Conservation (phyloP, 2,797 vertebrate species). For the Lithobates sylvaticus region DNA sequence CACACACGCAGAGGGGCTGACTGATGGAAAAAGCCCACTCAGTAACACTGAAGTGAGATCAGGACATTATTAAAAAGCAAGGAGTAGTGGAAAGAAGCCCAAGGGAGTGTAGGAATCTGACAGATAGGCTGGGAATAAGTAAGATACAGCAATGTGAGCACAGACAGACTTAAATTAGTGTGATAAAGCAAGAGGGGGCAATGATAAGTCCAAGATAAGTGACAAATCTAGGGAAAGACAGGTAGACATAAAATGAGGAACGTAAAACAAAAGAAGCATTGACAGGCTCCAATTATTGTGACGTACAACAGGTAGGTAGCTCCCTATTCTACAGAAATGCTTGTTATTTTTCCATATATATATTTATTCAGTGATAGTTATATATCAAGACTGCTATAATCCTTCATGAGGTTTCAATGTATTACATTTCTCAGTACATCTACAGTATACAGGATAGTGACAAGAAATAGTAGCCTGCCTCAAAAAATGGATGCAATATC, state of each 20-base stretch:
- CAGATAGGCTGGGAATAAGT: conserved; percentile 19
- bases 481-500: too few species aligned
- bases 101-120: conserved; percentile 37
- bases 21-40: conserved; percentile 57
- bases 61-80: conserved; percentile 57
- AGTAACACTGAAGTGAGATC: conserved; percentile 52
- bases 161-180: conserved; percentile 40
- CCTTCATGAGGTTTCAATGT: background rate
- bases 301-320: background rate
- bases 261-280: background rate
- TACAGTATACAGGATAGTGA: too few species aligned
- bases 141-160: conserved; percentile 27
- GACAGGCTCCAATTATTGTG: conserved; percentile 12
- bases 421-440: too few species aligned
- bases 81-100: conserved; percentile 27
- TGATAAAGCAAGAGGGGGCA: conserved; percentile 16
- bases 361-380: background rate
- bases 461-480: too few species aligned
- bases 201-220: conserved; percentile 3
- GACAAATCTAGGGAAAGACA: conserved; percentile 27
- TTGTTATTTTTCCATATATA: background rate
- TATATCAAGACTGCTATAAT: background rate
- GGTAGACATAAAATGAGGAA: conserved; percentile 19
- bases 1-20: conserved; percentile 36
- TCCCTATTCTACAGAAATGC: background rate